These are phyloP conservation scores for Lepus townsendii DNA, from an alignment of 2,797 vertebrate genomes.

Conservation along the genomic window DNA sequence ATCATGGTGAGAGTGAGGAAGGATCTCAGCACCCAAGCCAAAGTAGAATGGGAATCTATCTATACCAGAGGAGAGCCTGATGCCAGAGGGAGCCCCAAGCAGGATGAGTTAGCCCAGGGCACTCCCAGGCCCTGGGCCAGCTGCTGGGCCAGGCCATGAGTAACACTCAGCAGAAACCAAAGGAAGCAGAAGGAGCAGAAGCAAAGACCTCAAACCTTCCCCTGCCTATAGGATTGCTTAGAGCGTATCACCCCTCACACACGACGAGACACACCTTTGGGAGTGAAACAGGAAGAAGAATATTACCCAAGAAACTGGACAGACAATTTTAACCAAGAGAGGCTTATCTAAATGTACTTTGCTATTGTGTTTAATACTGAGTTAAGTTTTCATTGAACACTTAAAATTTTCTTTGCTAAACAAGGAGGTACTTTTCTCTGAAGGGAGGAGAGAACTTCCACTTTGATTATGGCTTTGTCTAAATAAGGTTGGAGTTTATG, in stretches of 20 bases:
- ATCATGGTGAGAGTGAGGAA: background rate
- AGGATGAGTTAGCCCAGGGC: background rate
- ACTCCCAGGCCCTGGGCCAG: background rate
- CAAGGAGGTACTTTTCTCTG: too few relatives aligned
- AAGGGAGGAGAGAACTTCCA: too few relatives aligned
- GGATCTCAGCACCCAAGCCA: background rate
- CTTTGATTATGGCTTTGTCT: too few relatives aligned
- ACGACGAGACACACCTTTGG: background rate
- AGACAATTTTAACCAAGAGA: background rate
- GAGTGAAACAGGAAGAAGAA: background rate
- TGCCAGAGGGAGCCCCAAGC: background rate
- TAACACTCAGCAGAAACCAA: background rate
- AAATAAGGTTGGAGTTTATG: too few relatives aligned
- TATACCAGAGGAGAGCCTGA: background rate
- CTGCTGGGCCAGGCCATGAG: background rate
- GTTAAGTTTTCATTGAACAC: background rate
- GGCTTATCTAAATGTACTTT: constrained; percentile 15
- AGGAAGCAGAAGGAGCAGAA: too few relatives aligned
- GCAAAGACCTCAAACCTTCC: background rate
- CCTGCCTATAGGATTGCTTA: background rate
- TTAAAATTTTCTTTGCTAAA: constrained; percentile 9
- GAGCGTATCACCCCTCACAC: background rate
- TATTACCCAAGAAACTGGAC: background rate
- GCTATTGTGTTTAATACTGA: background rate
- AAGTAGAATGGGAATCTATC: background rate